Percentiles rank a stretch among this genome's conserved stretches.
Conservation (phyloP, 2,113 vertebrate genomes). For the Misgurnus mizolepis region DNA sequence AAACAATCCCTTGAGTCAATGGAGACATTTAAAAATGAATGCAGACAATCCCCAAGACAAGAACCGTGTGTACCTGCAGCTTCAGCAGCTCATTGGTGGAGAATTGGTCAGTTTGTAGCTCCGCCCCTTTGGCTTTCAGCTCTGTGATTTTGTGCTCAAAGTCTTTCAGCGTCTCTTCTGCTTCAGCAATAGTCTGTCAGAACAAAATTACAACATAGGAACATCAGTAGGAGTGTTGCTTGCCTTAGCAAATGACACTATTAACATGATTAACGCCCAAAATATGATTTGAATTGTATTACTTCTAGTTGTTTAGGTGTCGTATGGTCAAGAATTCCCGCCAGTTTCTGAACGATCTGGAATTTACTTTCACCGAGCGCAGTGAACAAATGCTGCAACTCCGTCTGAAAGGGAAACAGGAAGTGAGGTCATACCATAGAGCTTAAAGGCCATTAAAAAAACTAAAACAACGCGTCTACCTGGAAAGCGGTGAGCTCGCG, state of each 20-base stretch:
- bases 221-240: background rate
- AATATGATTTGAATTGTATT: conserved; percentile 11
- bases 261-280: too few relatives aligned
- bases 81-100: conserved; percentile 87
- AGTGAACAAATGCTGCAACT: conserved; percentile 85
- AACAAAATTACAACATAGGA: background rate
- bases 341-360: conserved; percentile 84
- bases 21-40: too few relatives aligned
- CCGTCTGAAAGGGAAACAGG: conserved; percentile 75
- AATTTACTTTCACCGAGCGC: conserved; percentile 87
- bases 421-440: background rate
- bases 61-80: conserved; percentile 80
- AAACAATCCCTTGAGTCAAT: background rate
- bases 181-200: conserved; percentile 81
- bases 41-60: too few relatives aligned
- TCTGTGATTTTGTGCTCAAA: conserved; percentile 85
- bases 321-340: conserved; percentile 80
- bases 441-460: background rate
- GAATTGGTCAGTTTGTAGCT: conserved; percentile 81
- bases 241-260: too few relatives aligned
- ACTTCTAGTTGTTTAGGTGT: conserved; percentile 92
- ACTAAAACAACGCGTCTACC: conserved; percentile 65
- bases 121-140: conserved; percentile 81
- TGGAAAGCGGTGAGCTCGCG: conserved; percentile 86
- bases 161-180: conserved; percentile 88